These are phyloP conservation scores for Sthenelais limicola DNA, from an alignment of 2,888 invertebrate genomes.

Conservation along the genomic window DNA sequence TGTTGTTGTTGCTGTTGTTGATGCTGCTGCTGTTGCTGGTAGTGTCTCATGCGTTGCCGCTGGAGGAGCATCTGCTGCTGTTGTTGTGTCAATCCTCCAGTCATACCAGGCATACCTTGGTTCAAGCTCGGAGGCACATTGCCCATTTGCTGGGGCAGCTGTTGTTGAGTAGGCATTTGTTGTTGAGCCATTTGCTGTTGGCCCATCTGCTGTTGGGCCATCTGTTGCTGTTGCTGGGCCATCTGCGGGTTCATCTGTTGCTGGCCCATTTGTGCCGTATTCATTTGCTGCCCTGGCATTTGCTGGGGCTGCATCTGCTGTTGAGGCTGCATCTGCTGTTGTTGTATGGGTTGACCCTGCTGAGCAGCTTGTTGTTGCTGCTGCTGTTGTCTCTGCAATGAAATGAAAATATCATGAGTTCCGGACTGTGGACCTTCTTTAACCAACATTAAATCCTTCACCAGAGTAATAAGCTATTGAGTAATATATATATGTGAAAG, in stretches of 20 bases:
- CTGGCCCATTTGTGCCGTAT: constrained; percentile 69
- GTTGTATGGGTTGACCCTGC: no score
- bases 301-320: constrained; percentile 74
- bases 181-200: constrained; percentile 73
- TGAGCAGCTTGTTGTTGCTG: constrained; percentile 60
- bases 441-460: no score
- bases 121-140: constrained; percentile 36
- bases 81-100: constrained; percentile 51
- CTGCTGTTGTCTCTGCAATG: constrained; percentile 66
- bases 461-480: no score
- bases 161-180: constrained; percentile 71
- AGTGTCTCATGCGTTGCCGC: constrained; percentile 48
- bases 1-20: constrained; percentile 70
- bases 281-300: constrained; percentile 70
- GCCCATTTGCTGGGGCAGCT: constrained; percentile 45
- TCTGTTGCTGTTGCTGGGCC: constrained; percentile 52
- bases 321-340: constrained; percentile 72
- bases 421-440: background rate
- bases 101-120: constrained; percentile 53
- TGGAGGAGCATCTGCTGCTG: constrained; percentile 55
- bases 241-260: constrained; percentile 63
- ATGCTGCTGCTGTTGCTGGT: constrained; percentile 44
- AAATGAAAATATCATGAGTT: background rate
- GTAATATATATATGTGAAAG: no score
- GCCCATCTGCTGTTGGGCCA: constrained; percentile 37